A percentile compares a stretch with the other conserved stretches of the same genome.
Conservation (phyloP, 2,113 vertebrate genomes). For the Myotis davidii region DNA sequence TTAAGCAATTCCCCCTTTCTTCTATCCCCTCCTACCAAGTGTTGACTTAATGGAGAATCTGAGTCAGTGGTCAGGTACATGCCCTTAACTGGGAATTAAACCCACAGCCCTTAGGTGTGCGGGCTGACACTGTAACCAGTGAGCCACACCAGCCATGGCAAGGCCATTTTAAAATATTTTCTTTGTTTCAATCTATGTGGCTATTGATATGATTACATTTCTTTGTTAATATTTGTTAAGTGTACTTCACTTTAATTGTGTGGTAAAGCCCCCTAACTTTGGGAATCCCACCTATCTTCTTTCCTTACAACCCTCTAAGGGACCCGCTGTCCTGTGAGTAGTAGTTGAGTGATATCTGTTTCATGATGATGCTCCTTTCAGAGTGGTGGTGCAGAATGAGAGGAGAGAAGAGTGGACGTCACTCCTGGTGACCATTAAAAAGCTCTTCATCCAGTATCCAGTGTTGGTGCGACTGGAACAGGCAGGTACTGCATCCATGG, state of each 20-base stretch:
- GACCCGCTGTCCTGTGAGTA: background rate
- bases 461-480: conserved; percentile 95
- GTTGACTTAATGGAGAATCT: background rate
- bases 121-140: too few species aligned
- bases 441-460: conserved; percentile 98
- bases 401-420: conserved; percentile 98
- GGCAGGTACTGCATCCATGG: conserved; percentile 88
- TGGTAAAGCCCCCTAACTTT: background rate
- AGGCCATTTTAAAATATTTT: background rate
- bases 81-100: too few species aligned
- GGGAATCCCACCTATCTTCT: background rate
- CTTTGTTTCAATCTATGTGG: background rate
- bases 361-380: conserved; percentile 70
- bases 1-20: background rate
- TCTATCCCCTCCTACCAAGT: background rate
- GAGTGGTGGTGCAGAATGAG: conserved; percentile 98
- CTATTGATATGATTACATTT: background rate
- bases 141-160: too few species aligned
- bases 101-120: too few species aligned
- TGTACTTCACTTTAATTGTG: background rate
- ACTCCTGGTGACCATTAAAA: conserved; percentile 96
- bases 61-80: background rate
- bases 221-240: background rate
- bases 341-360: rapidly evolving
- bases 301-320: background rate